A percentile compares a stretch with the other conserved stretches of the same genome.
Conservation (phyloP, 1,140 invertebrate species). For the Asobara japonica region DNA sequence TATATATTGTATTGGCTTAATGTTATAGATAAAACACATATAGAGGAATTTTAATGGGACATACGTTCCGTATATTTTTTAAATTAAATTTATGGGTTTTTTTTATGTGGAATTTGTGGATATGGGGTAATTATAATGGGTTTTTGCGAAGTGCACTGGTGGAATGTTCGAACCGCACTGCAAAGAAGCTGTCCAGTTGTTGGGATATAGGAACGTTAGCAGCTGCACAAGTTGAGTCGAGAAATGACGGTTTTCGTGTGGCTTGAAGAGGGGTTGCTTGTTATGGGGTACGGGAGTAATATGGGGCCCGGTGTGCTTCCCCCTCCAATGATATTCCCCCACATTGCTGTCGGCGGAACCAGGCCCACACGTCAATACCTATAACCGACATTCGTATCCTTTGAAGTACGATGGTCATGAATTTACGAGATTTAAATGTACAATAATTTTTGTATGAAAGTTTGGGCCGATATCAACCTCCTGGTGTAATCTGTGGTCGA, state of each 20-base stretch:
- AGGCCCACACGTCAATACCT: constrained; percentile 32
- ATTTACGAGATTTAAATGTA: too few species aligned
- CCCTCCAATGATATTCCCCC: background rate
- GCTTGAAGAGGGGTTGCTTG: constrained; percentile 35
- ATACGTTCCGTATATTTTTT: too few species aligned
- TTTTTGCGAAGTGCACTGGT: background rate
- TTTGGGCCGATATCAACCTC: too few species aligned
- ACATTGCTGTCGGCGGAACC: constrained; percentile 24
- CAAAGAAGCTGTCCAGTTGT: constrained; percentile 8
- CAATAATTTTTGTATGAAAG: too few species aligned
- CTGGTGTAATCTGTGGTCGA: too few species aligned
- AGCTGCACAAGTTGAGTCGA: constrained; percentile 30
- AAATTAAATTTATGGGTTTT: too few species aligned
- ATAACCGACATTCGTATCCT: constrained; percentile 29
- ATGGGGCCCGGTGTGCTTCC: constrained; percentile 47
- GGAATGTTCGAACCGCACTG: constrained; percentile 19
- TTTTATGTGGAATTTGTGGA: too few species aligned
- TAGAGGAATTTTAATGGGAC: too few species aligned
- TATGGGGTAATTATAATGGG: background rate
- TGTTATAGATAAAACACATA: too few species aligned
- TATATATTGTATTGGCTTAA: too few species aligned
- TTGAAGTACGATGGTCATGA: too few species aligned
- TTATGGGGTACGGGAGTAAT: constrained; percentile 44
- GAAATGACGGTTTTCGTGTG: constrained; percentile 30
- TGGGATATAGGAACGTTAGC: constrained; percentile 8